Conservation (phyloP, 2,797 vertebrate species). For the Loris lydekkerianus region DNA sequence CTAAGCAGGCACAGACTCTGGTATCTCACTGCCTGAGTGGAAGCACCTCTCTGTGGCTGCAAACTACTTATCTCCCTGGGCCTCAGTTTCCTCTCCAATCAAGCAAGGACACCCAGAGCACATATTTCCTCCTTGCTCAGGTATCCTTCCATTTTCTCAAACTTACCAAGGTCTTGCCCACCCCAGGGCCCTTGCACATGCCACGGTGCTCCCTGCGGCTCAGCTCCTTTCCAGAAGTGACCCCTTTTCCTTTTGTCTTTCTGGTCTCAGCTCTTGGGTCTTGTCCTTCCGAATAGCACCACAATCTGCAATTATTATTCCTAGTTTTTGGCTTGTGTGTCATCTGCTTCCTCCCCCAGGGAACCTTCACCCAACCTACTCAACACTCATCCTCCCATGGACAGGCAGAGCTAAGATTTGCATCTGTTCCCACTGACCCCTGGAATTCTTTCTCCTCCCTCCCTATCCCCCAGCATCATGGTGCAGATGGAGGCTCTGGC, state of each 20-base stretch:
- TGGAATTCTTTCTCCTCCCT: neutral
- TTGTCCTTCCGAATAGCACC: neutral
- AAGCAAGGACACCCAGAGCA: neutral
- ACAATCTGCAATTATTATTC: accelerated
- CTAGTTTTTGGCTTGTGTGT: accelerated
- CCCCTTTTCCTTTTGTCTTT: neutral
- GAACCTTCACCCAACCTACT: neutral
- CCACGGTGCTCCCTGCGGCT: accelerated
- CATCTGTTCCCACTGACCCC: neutral
- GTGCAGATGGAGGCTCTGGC: neutral
- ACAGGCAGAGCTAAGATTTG: neutral
- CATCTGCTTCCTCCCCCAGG: accelerated
- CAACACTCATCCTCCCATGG: neutral
- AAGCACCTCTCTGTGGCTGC: neutral
- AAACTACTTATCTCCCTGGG: neutral
- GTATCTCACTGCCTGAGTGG: accelerated
- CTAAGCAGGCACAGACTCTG: neutral
- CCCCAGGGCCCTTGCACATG: neutral
- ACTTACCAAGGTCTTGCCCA: neutral
- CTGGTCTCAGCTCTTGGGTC: neutral
- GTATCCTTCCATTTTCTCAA: neutral
- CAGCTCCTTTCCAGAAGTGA: neutral
- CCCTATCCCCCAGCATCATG: accelerated
- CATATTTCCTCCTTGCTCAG: neutral
- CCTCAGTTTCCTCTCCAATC: neutral